Base-by-base conservation (phyloP, 1,140 invertebrate genomes). In the Bombus vancouverensis region DNA sequence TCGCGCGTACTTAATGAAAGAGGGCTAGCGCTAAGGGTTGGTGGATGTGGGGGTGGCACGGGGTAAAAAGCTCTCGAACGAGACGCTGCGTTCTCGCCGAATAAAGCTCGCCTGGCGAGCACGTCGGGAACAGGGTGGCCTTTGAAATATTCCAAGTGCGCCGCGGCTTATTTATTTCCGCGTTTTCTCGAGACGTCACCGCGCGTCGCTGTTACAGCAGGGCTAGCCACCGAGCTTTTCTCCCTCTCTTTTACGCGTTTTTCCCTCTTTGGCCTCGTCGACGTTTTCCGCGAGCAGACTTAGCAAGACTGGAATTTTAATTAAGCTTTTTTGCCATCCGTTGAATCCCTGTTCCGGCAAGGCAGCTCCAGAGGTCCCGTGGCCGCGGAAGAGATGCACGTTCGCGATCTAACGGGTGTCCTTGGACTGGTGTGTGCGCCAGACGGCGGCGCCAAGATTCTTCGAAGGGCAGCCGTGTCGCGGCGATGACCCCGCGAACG, bases 281-380 rank as follows among this genome's bases (percentile, higher is more conserved):
- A 79, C 83, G 85, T 81, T 89, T 91, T 88, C 80, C 83, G 68
- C 81, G 83, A 57, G 83, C 75, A 88, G 81, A 91, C 87, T 90
- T 88, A 79, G 74, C 83, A 76, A 87, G 79, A 65, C 81, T 90
- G 87, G 92, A 92, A 92, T 92, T 92, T 92, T 92, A 92, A 92
- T 92, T 92, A 92, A 92, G 87, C 89, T 92, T 91, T 91, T 90
- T 92, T 81, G 87, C 82, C 83, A 76, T 44, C 59, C 71, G 62
- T 73, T 70, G 74, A 86, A 83, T 85, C 83, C 80, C 78, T 32
- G 79, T 89, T 85, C 87, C 84, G 79, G 83, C 90, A 78, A 42
- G 71, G 65, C 65, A 79, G 66, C 65, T 57, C 68, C 42, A 44
- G 44, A 62, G 77, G 83, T 74, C 70, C 85, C 47, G 83, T 74